phyloP scores from a whole-genome alignment of 1,140 invertebrate species.

The Teleopsis dalmanni region DNA sequence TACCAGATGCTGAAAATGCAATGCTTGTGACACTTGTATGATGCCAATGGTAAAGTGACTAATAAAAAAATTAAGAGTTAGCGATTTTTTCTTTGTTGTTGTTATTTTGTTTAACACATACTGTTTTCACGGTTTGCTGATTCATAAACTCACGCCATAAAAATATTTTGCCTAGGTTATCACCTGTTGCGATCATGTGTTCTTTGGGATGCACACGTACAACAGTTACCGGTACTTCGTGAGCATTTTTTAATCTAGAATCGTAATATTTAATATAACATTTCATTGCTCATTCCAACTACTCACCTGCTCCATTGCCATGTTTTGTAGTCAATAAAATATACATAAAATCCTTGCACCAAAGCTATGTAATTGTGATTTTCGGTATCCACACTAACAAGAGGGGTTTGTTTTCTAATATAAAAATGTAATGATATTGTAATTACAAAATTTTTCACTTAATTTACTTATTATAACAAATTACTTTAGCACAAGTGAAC shows the following conservation, averaged over 20 bases:
- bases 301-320: constrained; percentile 21
- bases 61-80: constrained; percentile 1
- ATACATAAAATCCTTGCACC: constrained; percentile 32
- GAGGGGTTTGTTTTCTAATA: constrained; percentile 15
- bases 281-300: no score
- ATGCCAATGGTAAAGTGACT: constrained; percentile 71
- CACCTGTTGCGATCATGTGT: constrained; percentile 61
- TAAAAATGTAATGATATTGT: not conserved
- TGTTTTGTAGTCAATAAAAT: constrained; percentile 36
- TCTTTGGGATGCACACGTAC: constrained; percentile 63
- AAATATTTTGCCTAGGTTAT: constrained; percentile 57
- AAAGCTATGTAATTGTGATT: constrained; percentile 36
- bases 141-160: constrained; percentile 54
- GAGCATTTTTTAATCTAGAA: constrained; percentile 43
- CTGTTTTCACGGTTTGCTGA: constrained; percentile 12
- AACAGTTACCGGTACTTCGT: constrained; percentile 53
- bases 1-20: constrained; percentile 61
- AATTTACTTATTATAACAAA: constrained; percentile 2
- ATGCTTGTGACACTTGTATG: constrained; percentile 62
- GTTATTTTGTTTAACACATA: constrained; percentile 7
- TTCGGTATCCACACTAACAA: constrained; percentile 26
- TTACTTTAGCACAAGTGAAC: constrained; percentile 22
- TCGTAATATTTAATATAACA: constrained; percentile 9
- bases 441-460: not conserved
- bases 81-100: not conserved